Base-by-base conservation (phyloP, 2,113 vertebrate species). In the Microtus montanus region DNA sequence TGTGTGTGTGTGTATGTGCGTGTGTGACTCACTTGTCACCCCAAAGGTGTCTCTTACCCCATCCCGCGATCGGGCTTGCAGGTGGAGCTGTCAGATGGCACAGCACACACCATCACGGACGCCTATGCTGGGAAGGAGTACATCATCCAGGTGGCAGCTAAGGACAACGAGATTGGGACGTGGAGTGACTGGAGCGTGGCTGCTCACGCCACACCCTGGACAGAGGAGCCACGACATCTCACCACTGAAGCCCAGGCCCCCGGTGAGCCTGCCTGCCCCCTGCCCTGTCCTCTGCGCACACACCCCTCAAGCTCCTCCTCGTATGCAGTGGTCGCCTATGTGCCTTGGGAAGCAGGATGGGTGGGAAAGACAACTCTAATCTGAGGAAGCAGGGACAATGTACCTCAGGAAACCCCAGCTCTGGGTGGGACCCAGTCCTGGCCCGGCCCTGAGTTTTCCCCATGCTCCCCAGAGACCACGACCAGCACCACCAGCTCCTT, bases 111-210 rank as follows among this genome's bases (percentile, higher is more conserved):
- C 96, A 99, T 99, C 98, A 99, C 99, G 0, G 99, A 99, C 0
- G 99, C 99, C 92, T 99, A 99, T 0, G 99, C 99, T 0, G 99
- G 99, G 91, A 99, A 99, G 97, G 99, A 99, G 70, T 99, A 99
- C 98, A 99, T 99, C 98, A 99, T 99, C 98, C 99, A 99, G 97
- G 99, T 99, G 93, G 99, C 99, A 0, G 99, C 99, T 96, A 99
- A 99, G 97, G 99, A 99, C 99, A 99, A 98, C 0, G 99, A 99
- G 97, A 99, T 99, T 0, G 99, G 99, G 95, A 99, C 99, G 0
- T 99, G 99, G 99, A 99, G 99, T 3, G 99, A 99, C 98, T 99
- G 99, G 99, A 99, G 99, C 0, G 99, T 99, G 92, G 99, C 99
- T 0, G 99, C 99, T 22, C 99, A 99, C 0, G 99, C 99, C 91